Base-by-base conservation (phyloP, 2,888 invertebrate species). In the Rhodophaea formosa region DNA sequence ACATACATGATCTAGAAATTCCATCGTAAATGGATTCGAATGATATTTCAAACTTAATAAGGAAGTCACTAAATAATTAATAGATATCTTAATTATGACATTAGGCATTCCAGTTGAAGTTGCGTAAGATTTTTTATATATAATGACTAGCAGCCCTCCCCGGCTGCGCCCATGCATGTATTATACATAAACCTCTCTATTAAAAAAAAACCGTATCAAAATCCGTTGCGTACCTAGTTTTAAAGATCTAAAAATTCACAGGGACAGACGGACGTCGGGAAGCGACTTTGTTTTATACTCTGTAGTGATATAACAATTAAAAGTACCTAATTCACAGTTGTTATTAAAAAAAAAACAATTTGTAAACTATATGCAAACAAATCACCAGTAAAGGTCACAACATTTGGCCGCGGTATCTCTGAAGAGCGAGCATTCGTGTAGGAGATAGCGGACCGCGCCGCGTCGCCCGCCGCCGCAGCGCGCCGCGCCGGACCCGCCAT, bases 401-500 rank as follows among this genome's bases (percentile, higher is more conserved):
- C 82, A 80, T 80, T 81, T 79, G 78, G 80, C 77, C 77, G 77
- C 79, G 84, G 80, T 88, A 89, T 89, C 88, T 83, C 70, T 63
- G 69, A 69, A 73, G 77, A 78, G 87, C 85, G 80, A 73, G 87
- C 89, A 84, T 88, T 84, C 79, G 82, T 89, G 88, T 88, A 84
- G 83, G 82, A 81, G 87, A 88, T 88, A 86, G 47, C 17, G 15
- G 16, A 15, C 14, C 70, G 72, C 65, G 59, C 61, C 53, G 57
- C 59, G 53, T 60, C 59, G 61, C 59, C 64, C 57, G 60, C 66
- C 66, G 63, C 61, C 63, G 64, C 65, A 65, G 66, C 73, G 39
- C 66, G 68, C 59, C 62, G 66, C 70, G 64, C 61, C 69, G 67
- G 55, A 8, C 67, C 65, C 68, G 72, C 52, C 59, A 57, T 59